Percentiles rank a stretch among this genome's conserved stretches.
These are phyloP conservation scores for Whitmania pigra DNA, from an alignment of 1,140 invertebrate genomes.

Conservation along the genomic window DNA sequence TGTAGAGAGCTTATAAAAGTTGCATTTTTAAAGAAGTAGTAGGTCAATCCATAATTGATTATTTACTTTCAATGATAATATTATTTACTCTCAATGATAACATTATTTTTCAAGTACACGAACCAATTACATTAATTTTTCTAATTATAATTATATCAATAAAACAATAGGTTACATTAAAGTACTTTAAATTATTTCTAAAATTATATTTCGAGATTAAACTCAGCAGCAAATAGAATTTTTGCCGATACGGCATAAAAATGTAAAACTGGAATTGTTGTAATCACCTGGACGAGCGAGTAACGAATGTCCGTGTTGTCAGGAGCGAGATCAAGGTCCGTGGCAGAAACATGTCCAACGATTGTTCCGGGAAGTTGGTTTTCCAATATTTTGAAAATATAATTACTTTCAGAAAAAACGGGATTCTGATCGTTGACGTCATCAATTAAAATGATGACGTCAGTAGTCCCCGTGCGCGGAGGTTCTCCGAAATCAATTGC, in stretches of 20 bases:
- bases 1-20: no score
- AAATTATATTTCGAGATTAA: no score
- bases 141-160: no score
- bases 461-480: neutral
- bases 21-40: no score
- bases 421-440: slow-evolving; percentile 21
- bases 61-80: no score
- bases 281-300: neutral
- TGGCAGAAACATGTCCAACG: slow-evolving; percentile 18
- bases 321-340: slow-evolving; percentile 15
- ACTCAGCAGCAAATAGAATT: no score
- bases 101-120: no score
- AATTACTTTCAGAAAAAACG: slow-evolving; percentile 10
- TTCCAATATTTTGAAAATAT: slow-evolving; percentile 13
- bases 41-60: no score
- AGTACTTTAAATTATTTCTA: no score
- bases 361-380: slow-evolving; percentile 16
- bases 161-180: no score
- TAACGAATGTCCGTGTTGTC: slow-evolving; percentile 3
- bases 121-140: no score
- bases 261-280: neutral
- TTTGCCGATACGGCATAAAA: neutral
- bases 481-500: slow-evolving; percentile 11
- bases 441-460: slow-evolving; percentile 16
- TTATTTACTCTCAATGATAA: no score